Percentiles rank a stretch among this genome's conserved stretches.
These are phyloP conservation scores for Peromyscus attwateri DNA, from an alignment of 2,797 vertebrate species.

Conservation along the genomic window DNA sequence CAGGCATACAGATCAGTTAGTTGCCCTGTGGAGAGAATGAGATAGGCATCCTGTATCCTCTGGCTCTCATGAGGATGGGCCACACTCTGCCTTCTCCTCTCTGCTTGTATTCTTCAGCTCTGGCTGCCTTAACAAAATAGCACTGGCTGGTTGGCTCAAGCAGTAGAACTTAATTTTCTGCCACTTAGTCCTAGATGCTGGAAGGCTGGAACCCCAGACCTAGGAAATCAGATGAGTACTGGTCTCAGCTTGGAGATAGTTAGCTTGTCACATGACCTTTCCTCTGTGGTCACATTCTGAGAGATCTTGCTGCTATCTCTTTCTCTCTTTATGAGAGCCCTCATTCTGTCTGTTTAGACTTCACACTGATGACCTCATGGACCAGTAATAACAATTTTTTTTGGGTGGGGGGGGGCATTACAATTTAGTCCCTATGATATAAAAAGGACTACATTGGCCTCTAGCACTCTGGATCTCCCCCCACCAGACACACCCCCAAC, in stretches of 20 bases:
- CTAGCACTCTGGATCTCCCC: not conserved
- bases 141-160: not conserved
- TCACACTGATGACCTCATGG: not conserved
- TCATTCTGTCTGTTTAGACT: not conserved
- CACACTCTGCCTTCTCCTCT: not conserved
- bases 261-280: not conserved
- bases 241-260: not conserved
- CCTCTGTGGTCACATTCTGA: not conserved
- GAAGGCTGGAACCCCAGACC: not conserved
- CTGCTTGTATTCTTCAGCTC: not conserved
- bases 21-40: not conserved
- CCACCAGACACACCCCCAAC: not conserved
- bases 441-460: not conserved
- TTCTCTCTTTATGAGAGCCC: not conserved
- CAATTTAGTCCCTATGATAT: not conserved
- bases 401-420: not conserved
- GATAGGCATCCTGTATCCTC: not conserved
- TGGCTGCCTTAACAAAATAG: rapidly evolving
- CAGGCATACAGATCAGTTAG: not conserved
- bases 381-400: not conserved
- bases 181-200: not conserved
- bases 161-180: not conserved
- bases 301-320: not conserved
- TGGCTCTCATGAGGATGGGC: rapidly evolving
- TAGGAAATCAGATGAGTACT: not conserved